A percentile compares a stretch with the other conserved stretches of the same genome.
Evolutionary conservation across 30 jellyfish, hydroid and myxozoan species (phyloP).

Genomic region (Pelagia noctiluca): DNA sequence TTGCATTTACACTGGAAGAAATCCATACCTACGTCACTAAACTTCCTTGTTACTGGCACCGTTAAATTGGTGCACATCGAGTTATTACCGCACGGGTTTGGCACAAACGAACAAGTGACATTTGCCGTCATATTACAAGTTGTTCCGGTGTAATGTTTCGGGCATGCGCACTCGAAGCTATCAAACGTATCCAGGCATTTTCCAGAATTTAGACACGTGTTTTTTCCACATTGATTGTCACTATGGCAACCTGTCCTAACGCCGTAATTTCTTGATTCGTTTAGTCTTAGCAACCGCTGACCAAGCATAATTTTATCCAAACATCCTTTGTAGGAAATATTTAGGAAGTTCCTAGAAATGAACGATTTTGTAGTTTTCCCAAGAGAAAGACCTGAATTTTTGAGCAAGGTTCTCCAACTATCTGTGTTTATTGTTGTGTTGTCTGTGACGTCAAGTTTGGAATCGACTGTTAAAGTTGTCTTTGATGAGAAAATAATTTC

Average conservation of each 20-base stretch:
- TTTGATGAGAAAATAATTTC: neutral
- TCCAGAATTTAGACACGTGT: constrained; percentile 47
- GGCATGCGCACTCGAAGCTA: constrained; percentile 68
- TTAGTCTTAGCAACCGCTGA: constrained; percentile 14
- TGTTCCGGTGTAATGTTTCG: constrained; percentile 53
- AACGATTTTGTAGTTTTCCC: constrained; percentile 30
- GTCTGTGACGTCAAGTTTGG: constrained; percentile 1
- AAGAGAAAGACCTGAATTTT: constrained; percentile 22
- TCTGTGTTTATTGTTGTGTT: neutral
- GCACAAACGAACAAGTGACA: constrained; percentile 57
- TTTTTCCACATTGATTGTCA: constrained; percentile 50
- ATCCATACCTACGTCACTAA: constrained; percentile 72
- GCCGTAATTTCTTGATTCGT: constrained; percentile 4
- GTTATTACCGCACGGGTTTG: constrained; percentile 32
- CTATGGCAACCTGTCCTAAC: constrained; percentile 62
- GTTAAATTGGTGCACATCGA: constrained; percentile 58
- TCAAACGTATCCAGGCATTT: constrained; percentile 65
- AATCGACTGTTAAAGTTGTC: neutral
- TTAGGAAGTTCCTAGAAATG: constrained; percentile 11
- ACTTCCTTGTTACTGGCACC: constrained; percentile 20
- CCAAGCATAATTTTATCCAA: constrained; percentile 49
- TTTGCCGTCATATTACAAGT: constrained; percentile 60
- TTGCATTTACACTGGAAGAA: constrained; percentile 63
- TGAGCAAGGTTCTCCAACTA: constrained; percentile 16
- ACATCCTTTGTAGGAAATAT: constrained; percentile 60